Percentiles rank a stretch among this genome's conserved stretches.
These are phyloP conservation scores for Heptranchias perlo DNA, from an alignment of 2,113 vertebrate species.

Conservation along the genomic window DNA sequence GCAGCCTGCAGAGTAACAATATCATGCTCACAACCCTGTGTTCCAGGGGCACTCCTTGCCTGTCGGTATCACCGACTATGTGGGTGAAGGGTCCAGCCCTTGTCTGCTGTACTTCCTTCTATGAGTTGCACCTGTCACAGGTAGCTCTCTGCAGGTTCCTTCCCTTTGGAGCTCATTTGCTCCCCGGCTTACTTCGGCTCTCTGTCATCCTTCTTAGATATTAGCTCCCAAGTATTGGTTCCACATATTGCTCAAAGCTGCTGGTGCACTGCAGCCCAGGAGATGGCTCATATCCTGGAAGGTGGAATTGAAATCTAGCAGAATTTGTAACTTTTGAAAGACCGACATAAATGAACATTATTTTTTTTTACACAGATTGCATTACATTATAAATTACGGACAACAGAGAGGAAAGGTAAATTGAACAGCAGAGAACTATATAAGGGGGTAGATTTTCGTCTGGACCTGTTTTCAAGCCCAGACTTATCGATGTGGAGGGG, in stretches of 20 bases:
- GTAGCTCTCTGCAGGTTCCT: background rate
- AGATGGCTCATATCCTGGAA: background rate
- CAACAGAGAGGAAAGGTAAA: background rate
- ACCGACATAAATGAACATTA: background rate
- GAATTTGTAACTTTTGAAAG: background rate
- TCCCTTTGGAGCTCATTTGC: background rate
- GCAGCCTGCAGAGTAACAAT: background rate
- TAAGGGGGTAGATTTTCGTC: background rate
- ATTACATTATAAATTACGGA: background rate
- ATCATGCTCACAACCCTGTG: background rate
- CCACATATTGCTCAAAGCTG: background rate
- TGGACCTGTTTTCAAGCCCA: background rate
- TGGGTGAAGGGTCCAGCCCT: background rate
- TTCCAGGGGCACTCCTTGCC: background rate
- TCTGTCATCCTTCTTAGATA: background rate
- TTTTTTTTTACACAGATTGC: background rate
- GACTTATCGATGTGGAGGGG: background rate
- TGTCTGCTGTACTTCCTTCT: background rate
- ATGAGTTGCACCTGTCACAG: background rate
- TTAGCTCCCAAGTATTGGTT: background rate
- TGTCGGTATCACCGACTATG: background rate
- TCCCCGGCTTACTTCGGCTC: background rate
- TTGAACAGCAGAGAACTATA: background rate
- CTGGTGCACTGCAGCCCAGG: background rate
- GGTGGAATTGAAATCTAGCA: background rate